Base-by-base conservation (phyloP, 2,113 vertebrate genomes). In the Cygnus buccinator region DNA sequence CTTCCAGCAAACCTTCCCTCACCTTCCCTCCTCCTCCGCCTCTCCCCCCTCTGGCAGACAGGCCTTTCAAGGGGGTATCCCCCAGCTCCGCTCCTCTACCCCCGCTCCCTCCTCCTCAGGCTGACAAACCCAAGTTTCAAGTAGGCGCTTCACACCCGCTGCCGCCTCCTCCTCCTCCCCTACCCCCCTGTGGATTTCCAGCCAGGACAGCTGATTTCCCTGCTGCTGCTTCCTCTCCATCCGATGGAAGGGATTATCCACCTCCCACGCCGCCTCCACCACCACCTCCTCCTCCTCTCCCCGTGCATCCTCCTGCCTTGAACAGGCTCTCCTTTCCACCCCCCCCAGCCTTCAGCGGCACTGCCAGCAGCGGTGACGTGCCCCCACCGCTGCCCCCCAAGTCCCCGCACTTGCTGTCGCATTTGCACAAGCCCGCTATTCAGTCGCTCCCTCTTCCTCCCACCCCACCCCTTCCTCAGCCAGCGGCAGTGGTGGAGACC, bases 91-190 rank as follows among this genome's bases (percentile, higher is more conserved):
- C 95, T 58, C 97, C 97, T 46, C 98, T 97, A 8, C 61, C 88
- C 5, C 89, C 84, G 0, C 97, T 97, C 9, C 91, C 95, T 7
- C 70, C 97, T 21, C 79, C 79, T 6, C 98, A 97, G 39, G 52
- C 93, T 22, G 98, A 98, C 93, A 99, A 98, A 83, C 97, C 97
- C 23, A 99, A 98, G 97, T 91, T 97, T 52, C 98, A 97, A 19
- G 67, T 98, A n/a, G 98, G 96, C 13, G 87, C 95, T 22, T 84
- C 94, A 6, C 97, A 96, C 81, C 96, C 76, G 18, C 90, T 97
- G 65, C 97, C 83, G 4, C 93, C 97, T 1, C 98, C 98, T 6
- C 98, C 98, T 26, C 4, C 97, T 97, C 25, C 97, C 11, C 41
- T 96, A 1, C 95, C 97, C 5, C 95, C 97, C 5, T 97, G 95